A percentile compares a stretch with the other conserved stretches of the same genome.
Conservation (phyloP, 2,888 invertebrate genomes). For the Cerastis leucographa region DNA sequence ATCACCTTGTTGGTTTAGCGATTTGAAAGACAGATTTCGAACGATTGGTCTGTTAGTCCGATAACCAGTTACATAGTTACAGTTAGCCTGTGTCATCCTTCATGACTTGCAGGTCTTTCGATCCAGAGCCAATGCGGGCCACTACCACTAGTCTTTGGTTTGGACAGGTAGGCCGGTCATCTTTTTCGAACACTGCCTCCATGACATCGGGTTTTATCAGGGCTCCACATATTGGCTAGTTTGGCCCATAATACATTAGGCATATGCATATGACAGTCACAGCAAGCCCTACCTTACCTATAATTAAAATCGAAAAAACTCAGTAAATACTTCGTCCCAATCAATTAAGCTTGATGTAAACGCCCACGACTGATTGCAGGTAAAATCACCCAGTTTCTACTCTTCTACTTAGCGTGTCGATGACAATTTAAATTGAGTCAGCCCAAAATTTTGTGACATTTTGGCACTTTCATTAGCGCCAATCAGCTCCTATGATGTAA, state of each 20-base stretch:
- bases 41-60: not conserved
- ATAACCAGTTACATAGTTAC: not conserved
- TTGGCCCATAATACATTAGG: not conserved
- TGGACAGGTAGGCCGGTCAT: not conserved
- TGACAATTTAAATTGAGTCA: too few species aligned
- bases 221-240: not conserved
- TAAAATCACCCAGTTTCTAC: too few species aligned
- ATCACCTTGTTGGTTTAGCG: not conserved
- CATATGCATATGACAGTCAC: too few species aligned
- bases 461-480: too few species aligned
- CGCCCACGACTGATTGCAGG: not conserved
- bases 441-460: too few species aligned
- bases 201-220: not conserved
- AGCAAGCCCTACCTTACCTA: not conserved
- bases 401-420: too few species aligned
- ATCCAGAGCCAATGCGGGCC: not conserved
- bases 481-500: too few species aligned
- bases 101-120: not conserved
- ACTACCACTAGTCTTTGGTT: not conserved
- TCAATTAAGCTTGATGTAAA: not conserved
- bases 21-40: not conserved
- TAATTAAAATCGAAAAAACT: not conserved
- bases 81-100: not conserved
- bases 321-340: not conserved
- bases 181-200: not conserved